Evolutionary conservation across 1,140 invertebrate genomes (phyloP).

Genomic region (Campoletis sonorensis): DNA sequence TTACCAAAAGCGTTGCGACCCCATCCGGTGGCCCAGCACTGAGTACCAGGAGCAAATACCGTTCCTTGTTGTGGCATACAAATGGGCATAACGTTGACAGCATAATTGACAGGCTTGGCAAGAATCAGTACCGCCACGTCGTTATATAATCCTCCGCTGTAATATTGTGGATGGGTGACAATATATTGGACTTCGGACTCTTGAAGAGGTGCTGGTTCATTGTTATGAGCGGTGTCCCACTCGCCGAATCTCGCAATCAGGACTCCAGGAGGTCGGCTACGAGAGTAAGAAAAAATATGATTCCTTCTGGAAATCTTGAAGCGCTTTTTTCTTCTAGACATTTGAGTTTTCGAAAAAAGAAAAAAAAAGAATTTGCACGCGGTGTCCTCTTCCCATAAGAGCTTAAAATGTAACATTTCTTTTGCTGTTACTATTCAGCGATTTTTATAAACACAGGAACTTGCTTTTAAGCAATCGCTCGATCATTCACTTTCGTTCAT

Average conservation of each 20-base stretch:
- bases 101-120: constrained; percentile 71
- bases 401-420: no score
- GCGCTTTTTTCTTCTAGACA: no score
- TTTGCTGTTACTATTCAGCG: no score
- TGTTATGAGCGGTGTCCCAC: constrained; percentile 76
- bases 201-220: constrained; percentile 78
- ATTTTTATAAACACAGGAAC: no score
- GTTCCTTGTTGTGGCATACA: constrained; percentile 77
- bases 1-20: constrained; percentile 82
- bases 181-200: constrained; percentile 75
- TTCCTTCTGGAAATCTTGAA: not conserved
- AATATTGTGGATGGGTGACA: constrained; percentile 74
- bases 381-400: no score
- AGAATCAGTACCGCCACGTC: constrained; percentile 81
- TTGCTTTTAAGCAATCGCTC: no score
- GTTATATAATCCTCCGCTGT: constrained; percentile 76
- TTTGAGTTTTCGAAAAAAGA: no score
- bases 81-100: constrained; percentile 78
- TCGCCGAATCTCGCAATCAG: constrained; percentile 69
- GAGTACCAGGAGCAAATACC: constrained; percentile 66
- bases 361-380: no score
- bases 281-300: not conserved
- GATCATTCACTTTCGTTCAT: no score
- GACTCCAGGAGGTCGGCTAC: constrained; percentile 60
- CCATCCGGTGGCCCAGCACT: constrained; percentile 85